A percentile compares a stretch with the other conserved stretches of the same genome.
Evolutionary conservation across 1,140 invertebrate species (phyloP).

Genomic region (Drosophila pachea): DNA sequence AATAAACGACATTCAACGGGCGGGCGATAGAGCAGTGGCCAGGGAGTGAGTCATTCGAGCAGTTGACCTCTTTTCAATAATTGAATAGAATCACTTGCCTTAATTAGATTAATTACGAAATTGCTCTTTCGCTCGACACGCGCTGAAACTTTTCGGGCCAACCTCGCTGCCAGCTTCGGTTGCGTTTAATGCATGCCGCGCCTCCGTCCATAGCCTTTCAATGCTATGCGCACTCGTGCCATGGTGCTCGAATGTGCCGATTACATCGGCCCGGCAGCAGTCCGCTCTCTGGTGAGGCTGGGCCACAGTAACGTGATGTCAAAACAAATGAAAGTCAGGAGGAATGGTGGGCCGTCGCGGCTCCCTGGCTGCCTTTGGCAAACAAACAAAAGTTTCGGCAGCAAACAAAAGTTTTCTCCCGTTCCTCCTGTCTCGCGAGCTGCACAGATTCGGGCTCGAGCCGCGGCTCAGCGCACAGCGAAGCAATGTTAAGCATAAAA

Average conservation of each 20-base stretch:
- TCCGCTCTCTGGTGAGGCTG: slow-evolving; percentile 11
- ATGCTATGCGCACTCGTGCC: slow-evolving; percentile 43
- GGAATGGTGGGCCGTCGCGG: slow-evolving; percentile 48
- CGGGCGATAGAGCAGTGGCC: too few relatives aligned
- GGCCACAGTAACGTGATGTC: slow-evolving; percentile 69
- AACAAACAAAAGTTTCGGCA: slow-evolving; percentile 72
- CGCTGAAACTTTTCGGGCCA: slow-evolving; percentile 2
- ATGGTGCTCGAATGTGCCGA: slow-evolving; percentile 51
- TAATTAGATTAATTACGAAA: too few relatives aligned
- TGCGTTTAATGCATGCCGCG: slow-evolving; percentile 34
- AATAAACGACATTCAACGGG: too few relatives aligned
- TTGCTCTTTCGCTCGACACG: too few relatives aligned
- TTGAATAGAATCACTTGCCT: too few relatives aligned
- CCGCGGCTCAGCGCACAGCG: slow-evolving; percentile 7
- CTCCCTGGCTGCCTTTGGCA: slow-evolving; percentile 46
- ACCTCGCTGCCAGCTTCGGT: slow-evolving; percentile 13
- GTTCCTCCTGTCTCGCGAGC: not conserved
- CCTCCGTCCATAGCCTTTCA: slow-evolving; percentile 9
- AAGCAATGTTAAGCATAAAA: slow-evolving; percentile 65
- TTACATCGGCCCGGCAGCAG: slow-evolving; percentile 37
- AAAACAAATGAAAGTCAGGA: slow-evolving; percentile 75
- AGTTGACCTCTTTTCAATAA: too few relatives aligned
- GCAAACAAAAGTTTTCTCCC: slow-evolving; percentile 53
- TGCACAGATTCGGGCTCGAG: slow-evolving; percentile 9
- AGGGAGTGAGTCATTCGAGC: too few relatives aligned